Conservation (phyloP, 2,888 invertebrate species). For the Byasa hedistus region DNA sequence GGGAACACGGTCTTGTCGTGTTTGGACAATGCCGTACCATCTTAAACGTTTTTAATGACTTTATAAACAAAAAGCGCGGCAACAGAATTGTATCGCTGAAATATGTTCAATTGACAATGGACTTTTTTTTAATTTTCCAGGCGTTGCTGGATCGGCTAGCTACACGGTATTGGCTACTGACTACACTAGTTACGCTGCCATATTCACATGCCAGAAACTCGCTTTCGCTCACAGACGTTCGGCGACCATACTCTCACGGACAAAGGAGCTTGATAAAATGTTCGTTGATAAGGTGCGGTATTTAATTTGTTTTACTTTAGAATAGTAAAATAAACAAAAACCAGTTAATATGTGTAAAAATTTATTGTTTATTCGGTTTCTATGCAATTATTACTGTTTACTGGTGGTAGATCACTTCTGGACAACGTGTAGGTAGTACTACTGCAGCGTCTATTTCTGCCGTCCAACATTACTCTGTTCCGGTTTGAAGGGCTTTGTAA, state of each 20-base stretch:
- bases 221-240: slow-evolving; percentile 87
- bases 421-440: too few species aligned
- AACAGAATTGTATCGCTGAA: too few species aligned
- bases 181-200: slow-evolving; percentile 85
- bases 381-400: neutral
- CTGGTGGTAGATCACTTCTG: too few species aligned
- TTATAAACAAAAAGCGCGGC: too few species aligned
- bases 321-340: neutral
- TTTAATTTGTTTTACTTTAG: neutral
- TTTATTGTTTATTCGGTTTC: neutral
- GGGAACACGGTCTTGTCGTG: too few species aligned
- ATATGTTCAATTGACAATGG: too few species aligned
- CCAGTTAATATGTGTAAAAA: neutral
- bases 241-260: slow-evolving; percentile 89
- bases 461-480: too few species aligned
- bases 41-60: too few species aligned
- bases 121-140: slow-evolving; percentile 55
- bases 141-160: slow-evolving; percentile 86
- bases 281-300: slow-evolving; percentile 82
- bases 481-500: too few species aligned
- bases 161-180: slow-evolving; percentile 88
- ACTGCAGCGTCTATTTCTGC: too few species aligned
- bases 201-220: slow-evolving; percentile 89
- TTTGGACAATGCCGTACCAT: too few species aligned
- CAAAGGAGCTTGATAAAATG: slow-evolving; percentile 84